A percentile compares a stretch with the other conserved stretches of the same genome.
These are phyloP conservation scores for Apteryx owenii DNA, from an alignment of 2,113 vertebrate species.

Conservation along the genomic window DNA sequence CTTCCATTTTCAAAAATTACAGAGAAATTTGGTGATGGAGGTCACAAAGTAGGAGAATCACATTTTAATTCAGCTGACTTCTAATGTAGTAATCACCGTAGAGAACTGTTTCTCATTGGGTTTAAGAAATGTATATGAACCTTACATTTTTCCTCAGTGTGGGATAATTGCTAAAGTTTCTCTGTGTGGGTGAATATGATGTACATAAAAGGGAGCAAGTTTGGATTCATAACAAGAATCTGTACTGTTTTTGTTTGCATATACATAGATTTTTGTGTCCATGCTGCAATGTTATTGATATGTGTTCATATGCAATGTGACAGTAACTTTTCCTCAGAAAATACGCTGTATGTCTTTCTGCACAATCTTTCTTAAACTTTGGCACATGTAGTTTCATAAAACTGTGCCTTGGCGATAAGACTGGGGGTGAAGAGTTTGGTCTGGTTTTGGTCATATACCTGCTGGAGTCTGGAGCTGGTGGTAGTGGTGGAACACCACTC, in stretches of 20 bases:
- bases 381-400: not conserved
- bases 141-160: not conserved
- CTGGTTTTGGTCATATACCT: not conserved
- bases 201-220: not conserved
- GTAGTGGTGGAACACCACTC: not conserved
- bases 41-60: not conserved
- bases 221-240: not conserved
- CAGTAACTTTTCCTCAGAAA: not conserved
- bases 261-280: not conserved
- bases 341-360: not conserved
- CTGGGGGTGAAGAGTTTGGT: not conserved
- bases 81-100: not conserved
- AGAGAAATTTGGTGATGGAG: not conserved
- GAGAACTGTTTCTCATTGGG: not conserved
- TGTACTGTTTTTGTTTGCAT: not conserved
- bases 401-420: not conserved
- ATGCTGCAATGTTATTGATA: not conserved
- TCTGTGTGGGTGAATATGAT: not conserved
- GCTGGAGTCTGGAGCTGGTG: not conserved
- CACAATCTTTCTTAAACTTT: not conserved
- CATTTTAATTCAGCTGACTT: not conserved
- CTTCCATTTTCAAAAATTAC: not conserved
- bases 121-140: not conserved
- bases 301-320: not conserved
- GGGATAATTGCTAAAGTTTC: not conserved